Percentiles rank a stretch among this genome's conserved stretches.
phyloP scores from a whole-genome alignment of 1,140 invertebrate species.

The Pseudobourletiella spinata region DNA sequence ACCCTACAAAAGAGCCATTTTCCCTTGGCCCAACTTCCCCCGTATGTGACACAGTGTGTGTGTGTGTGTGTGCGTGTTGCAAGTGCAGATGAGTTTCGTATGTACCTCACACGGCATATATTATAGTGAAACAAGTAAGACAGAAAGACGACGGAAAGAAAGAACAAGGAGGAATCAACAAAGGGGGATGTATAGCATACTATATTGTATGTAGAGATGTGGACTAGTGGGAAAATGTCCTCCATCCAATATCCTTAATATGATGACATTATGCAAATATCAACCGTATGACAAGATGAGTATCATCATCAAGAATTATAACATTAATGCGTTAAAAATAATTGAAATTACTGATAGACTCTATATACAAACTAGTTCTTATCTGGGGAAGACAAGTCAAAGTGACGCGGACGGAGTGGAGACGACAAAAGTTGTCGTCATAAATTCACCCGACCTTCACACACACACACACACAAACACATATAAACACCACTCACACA shows the following conservation, averaged over 20 bases:
- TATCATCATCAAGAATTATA: conserved; percentile 14
- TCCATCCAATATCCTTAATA: too few species aligned
- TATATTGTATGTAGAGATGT: too few species aligned
- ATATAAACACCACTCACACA: too few species aligned
- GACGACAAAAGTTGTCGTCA: conserved; percentile 18
- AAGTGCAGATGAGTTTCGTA: too few species aligned
- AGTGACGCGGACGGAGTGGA: conserved; percentile 5
- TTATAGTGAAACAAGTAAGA: not conserved
- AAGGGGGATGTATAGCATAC: too few species aligned
- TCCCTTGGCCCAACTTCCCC: not conserved
- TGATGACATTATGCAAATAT: conserved; percentile 4
- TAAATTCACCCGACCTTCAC: conserved; percentile 15
- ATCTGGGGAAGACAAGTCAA: conserved; percentile 1
- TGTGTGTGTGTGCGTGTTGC: not conserved
- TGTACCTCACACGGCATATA: not conserved
- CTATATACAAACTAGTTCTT: conserved; percentile 15
- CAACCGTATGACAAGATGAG: conserved; percentile 3
- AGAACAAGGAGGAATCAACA: not conserved
- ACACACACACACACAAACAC: too few species aligned
- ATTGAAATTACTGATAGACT: conserved; percentile 16
- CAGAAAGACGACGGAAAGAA: not conserved
- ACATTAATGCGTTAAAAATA: conserved; percentile 21
- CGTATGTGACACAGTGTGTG: not conserved
- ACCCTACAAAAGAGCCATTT: not conserved
- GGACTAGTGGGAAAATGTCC: too few species aligned